phyloP scores from a whole-genome alignment of 2,797 vertebrate genomes.

The Decapterus maruadsi region DNA sequence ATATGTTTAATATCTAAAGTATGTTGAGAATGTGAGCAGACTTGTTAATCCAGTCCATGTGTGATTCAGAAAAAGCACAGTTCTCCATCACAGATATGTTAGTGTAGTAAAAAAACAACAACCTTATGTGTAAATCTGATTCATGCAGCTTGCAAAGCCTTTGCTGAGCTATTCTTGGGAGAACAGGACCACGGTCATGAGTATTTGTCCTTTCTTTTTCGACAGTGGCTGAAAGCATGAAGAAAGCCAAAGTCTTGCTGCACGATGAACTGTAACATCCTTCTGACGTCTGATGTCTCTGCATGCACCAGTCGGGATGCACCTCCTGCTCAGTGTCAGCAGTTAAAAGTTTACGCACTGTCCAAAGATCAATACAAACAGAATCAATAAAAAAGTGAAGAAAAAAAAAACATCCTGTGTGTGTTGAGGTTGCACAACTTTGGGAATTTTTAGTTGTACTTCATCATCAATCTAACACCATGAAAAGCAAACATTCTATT shows the following conservation, averaged over 20 bases:
- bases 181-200: neutral
- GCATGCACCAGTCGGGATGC: neutral
- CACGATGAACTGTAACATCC: slow-evolving; percentile 70
- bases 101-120: too few species aligned
- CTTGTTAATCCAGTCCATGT: neutral
- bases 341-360: slow-evolving; percentile 10
- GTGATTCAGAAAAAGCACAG: neutral
- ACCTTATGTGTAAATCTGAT: neutral
- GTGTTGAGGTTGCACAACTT: neutral
- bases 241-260: slow-evolving; percentile 64
- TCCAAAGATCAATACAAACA: slow-evolving; percentile 26
- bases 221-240: slow-evolving; percentile 79
- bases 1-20: neutral
- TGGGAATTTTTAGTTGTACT: neutral
- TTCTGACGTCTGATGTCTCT: neutral
- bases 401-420: too few species aligned
- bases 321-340: slow-evolving; percentile 9
- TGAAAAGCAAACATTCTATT: neutral
- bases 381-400: neutral
- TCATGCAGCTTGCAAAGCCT: neutral
- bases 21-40: too few species aligned
- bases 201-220: slow-evolving; percentile 15
- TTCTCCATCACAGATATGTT: neutral
- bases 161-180: neutral
- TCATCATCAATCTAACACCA: neutral